Percentiles rank a stretch among this genome's conserved stretches.
Conservation (phyloP, 2,888 invertebrate species). For the Nephrotoma flavescens region DNA sequence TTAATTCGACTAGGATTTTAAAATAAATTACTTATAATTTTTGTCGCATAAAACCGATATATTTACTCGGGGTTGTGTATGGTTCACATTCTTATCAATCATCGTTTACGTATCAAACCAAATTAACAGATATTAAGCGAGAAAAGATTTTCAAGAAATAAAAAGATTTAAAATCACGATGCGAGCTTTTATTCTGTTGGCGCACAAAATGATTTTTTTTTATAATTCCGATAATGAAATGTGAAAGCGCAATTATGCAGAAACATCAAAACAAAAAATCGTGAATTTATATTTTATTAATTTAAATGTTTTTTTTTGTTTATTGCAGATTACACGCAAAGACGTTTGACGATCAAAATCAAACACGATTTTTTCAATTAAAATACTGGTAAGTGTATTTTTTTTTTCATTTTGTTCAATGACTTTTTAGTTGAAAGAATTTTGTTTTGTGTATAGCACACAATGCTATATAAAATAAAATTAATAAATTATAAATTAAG, state of each 20-base stretch:
- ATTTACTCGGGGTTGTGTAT: background rate
- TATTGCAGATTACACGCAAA: background rate
- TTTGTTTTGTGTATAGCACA: background rate
- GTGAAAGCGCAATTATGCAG: background rate
- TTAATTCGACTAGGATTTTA: background rate
- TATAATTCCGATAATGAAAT: background rate
- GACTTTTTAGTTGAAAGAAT: background rate
- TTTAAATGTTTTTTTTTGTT: background rate
- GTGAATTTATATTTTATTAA: background rate
- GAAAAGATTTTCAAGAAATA: background rate
- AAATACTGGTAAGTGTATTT: background rate
- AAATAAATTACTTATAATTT: background rate
- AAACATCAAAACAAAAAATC: background rate
- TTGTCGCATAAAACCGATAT: background rate
- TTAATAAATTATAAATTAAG: background rate
- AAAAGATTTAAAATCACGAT: background rate
- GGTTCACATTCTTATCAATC: background rate
- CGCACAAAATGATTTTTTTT: background rate
- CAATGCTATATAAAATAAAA: background rate
- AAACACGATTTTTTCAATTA: background rate
- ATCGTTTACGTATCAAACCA: background rate
- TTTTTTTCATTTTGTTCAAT: background rate
- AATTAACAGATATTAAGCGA: background rate
- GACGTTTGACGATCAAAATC: background rate
- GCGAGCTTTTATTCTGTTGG: background rate